These are phyloP conservation scores for Pyrochroa serraticornis DNA, from an alignment of 2,888 invertebrate species.

Conservation along the genomic window DNA sequence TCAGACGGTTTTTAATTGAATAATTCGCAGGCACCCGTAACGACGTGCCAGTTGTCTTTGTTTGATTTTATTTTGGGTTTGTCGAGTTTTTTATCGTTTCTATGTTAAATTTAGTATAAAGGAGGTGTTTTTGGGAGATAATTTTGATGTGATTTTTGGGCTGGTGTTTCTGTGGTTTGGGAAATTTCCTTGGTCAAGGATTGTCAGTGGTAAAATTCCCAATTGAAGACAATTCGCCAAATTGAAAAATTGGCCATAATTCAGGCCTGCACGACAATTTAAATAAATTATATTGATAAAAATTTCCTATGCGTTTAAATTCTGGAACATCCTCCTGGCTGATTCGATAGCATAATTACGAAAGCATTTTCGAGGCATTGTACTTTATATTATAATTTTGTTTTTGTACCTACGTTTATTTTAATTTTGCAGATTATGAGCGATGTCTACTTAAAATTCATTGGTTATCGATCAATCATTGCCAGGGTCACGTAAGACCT, in stretches of 20 bases:
- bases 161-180: slow-evolving; percentile 4
- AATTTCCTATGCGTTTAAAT: slow-evolving; percentile 27
- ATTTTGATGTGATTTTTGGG: slow-evolving; percentile 1
- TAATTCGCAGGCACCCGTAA: slow-evolving; percentile 12
- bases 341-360: too few relatives aligned
- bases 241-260: slow-evolving; percentile 34
- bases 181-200: slow-evolving; percentile 3
- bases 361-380: too few relatives aligned
- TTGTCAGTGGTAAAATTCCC: slow-evolving; percentile 23
- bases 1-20: slow-evolving; percentile 15
- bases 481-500: too few relatives aligned
- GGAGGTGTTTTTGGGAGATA: not conserved
- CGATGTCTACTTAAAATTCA: too few relatives aligned
- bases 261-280: slow-evolving; percentile 29
- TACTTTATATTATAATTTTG: too few relatives aligned
- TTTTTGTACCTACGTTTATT: too few relatives aligned
- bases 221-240: slow-evolving; percentile 32
- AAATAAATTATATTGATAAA: slow-evolving; percentile 34
- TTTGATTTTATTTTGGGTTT: too few relatives aligned
- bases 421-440: too few relatives aligned
- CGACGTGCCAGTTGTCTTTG: too few relatives aligned
- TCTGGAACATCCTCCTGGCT: slow-evolving; percentile 22
- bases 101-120: not conserved
- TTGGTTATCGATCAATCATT: too few relatives aligned
- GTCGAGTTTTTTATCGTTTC: not conserved